A percentile compares a stretch with the other conserved stretches of the same genome.
These are phyloP conservation scores for Cheirogaleus medius DNA, from an alignment of 2,113 vertebrate species.

Conservation along the genomic window DNA sequence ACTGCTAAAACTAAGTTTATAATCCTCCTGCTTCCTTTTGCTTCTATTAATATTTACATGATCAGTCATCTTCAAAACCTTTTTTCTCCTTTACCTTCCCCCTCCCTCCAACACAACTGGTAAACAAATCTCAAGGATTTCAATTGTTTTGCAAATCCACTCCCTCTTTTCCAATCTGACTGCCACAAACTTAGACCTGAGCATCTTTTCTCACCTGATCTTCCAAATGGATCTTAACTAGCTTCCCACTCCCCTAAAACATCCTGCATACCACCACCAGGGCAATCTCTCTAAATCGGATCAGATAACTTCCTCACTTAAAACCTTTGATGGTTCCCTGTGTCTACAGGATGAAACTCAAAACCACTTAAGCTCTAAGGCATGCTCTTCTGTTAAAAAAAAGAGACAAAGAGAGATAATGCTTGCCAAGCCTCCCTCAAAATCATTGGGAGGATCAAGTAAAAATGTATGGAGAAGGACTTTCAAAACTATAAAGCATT, in stretches of 20 bases:
- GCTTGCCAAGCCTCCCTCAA: neutral
- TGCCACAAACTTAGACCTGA: neutral
- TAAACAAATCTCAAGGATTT: neutral
- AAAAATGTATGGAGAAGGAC: conserved; percentile 4
- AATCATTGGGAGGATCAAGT: neutral
- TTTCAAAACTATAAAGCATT: neutral
- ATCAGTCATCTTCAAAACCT: neutral
- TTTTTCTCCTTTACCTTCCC: neutral
- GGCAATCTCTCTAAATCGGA: neutral
- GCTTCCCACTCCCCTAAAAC: neutral
- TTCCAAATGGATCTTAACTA: neutral
- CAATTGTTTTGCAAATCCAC: neutral
- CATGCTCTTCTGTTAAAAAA: neutral
- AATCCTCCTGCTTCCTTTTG: neutral
- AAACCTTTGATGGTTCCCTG: neutral
- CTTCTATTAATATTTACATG: neutral
- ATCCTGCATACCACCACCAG: neutral
- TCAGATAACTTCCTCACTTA: neutral
- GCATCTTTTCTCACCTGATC: neutral
- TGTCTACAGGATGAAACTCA: neutral
- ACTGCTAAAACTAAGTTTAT: neutral
- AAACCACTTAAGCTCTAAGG: neutral
- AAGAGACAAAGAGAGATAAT: neutral
- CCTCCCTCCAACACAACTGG: neutral
- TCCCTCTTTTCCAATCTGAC: neutral